phyloP scores from a whole-genome alignment of 2,113 vertebrate genomes.

The Meleagris gallopavo region DNA sequence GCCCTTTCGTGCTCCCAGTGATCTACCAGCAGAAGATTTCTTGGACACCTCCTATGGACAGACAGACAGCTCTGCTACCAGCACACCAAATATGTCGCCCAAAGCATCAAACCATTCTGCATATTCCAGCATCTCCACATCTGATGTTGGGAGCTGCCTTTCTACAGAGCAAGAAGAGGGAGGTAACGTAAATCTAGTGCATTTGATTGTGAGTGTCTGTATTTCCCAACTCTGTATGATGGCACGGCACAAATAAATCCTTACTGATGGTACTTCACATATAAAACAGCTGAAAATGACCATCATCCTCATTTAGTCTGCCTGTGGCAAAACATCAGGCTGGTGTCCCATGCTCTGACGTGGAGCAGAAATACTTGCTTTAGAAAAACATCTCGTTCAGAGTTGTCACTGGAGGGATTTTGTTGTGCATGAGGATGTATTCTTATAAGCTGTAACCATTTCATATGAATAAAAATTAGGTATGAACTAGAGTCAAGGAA shows the following conservation, averaged over 20 bases:
- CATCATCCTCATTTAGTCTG: neutral
- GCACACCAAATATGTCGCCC: conserved; percentile 91
- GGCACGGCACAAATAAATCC: neutral
- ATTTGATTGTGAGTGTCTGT: neutral
- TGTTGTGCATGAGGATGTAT: neutral
- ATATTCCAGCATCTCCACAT: conserved; percentile 86
- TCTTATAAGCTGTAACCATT: neutral
- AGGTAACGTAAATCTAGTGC: conserved; percentile 70
- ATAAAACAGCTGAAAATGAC: neutral
- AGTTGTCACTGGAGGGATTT: neutral
- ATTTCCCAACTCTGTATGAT: neutral
- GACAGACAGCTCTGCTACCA: conserved; percentile 89
- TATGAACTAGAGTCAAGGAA: neutral
- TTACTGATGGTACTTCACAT: neutral
- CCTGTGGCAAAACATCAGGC: neutral
- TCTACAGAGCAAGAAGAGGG: conserved; percentile 88
- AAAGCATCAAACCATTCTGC: conserved; percentile 88
- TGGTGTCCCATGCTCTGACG: neutral
- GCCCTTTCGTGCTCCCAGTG: conserved; percentile 80
- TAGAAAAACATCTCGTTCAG: neutral
- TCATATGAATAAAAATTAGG: rapidly evolving
- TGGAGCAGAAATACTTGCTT: neutral
- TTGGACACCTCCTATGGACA: conserved; percentile 78
- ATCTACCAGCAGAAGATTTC: conserved; percentile 82
- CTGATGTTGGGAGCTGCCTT: conserved; percentile 80